Conservation (phyloP, 2,888 invertebrate species). For the Sialis lutaria region DNA sequence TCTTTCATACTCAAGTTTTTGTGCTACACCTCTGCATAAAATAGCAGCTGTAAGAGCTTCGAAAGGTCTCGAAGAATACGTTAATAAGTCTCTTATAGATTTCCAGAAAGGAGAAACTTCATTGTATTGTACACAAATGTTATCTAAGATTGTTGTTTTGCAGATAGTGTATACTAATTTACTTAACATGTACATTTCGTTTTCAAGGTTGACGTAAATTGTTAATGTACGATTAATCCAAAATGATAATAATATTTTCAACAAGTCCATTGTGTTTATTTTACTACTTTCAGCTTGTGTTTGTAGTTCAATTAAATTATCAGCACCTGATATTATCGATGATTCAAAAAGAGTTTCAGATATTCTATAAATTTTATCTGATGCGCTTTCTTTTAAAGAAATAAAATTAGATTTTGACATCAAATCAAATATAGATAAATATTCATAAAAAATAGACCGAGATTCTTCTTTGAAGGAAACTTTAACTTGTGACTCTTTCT, state of each 20-base stretch:
- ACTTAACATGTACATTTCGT: slow-evolving; percentile 51
- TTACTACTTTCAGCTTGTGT: slow-evolving; percentile 19
- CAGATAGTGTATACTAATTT: slow-evolving; percentile 46
- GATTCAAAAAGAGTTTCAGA: slow-evolving; percentile 20
- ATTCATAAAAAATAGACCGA: slow-evolving; percentile 32
- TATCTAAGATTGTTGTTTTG: slow-evolving; percentile 37
- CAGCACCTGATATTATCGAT: slow-evolving; percentile 15
- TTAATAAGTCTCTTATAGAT: slow-evolving; percentile 49
- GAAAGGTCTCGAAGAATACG: slow-evolving; percentile 56
- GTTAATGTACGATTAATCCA: slow-evolving; percentile 46
- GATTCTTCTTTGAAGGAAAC: slow-evolving; percentile 39
- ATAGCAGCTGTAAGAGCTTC: slow-evolving; percentile 68
- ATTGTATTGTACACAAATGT: slow-evolving; percentile 44
- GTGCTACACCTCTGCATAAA: slow-evolving; percentile 60
- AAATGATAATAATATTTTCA: slow-evolving; percentile 51
- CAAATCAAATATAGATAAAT: slow-evolving; percentile 32
- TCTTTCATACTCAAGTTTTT: slow-evolving; percentile 27
- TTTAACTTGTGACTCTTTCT: slow-evolving; percentile 23
- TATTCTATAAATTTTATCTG: slow-evolving; percentile 23
- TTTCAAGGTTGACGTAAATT: slow-evolving; percentile 25
- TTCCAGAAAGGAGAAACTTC: slow-evolving; percentile 71
- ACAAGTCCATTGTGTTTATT: slow-evolving; percentile 44
- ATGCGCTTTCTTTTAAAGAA: slow-evolving; percentile 23
- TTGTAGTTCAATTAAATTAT: slow-evolving; percentile 15
- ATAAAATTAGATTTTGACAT: slow-evolving; percentile 17